A percentile compares a stretch with the other conserved stretches of the same genome.
Evolutionary conservation across 2,113 vertebrate genomes (phyloP).

Genomic region (Cromileptes altivelis): DNA sequence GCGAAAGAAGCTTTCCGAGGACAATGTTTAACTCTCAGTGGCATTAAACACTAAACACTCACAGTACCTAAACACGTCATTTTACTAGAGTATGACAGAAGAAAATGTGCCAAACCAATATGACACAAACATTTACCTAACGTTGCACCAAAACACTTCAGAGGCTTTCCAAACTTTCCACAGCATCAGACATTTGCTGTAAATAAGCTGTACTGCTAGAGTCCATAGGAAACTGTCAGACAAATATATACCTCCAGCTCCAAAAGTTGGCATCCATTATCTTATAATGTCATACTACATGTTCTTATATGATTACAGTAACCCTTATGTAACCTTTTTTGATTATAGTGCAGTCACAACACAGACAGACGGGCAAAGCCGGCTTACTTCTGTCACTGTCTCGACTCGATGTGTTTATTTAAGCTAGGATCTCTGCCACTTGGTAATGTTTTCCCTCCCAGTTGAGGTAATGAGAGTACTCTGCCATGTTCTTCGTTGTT

Average conservation of each 20-base stretch:
- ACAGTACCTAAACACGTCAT: neutral
- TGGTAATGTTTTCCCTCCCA: slow-evolving; percentile 64
- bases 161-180: neutral
- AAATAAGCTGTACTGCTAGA: neutral
- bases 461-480: slow-evolving; percentile 55
- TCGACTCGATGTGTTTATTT: slow-evolving; percentile 65
- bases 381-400: slow-evolving; percentile 44
- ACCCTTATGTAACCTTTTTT: slow-evolving; percentile 46
- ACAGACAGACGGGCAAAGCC: slow-evolving; percentile 55
- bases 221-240: neutral
- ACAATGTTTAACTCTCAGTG: neutral
- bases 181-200: neutral
- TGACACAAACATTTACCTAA: slow-evolving; percentile 16
- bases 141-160: neutral
- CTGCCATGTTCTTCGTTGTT: slow-evolving; percentile 35
- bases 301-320: slow-evolving; percentile 63
- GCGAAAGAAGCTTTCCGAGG: neutral
- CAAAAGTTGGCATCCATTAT: slow-evolving; percentile 24
- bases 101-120: neutral
- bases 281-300: slow-evolving; percentile 48
- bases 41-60: neutral
- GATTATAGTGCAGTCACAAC: slow-evolving; percentile 57
- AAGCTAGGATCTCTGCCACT: slow-evolving; percentile 58
- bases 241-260: slow-evolving; percentile 6
- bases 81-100: neutral